Evolutionary conservation across 2,113 vertebrate genomes (phyloP), one percentile per base, ranked within the genome.

Genomic region (Lophochroa leadbeateri): DNA sequence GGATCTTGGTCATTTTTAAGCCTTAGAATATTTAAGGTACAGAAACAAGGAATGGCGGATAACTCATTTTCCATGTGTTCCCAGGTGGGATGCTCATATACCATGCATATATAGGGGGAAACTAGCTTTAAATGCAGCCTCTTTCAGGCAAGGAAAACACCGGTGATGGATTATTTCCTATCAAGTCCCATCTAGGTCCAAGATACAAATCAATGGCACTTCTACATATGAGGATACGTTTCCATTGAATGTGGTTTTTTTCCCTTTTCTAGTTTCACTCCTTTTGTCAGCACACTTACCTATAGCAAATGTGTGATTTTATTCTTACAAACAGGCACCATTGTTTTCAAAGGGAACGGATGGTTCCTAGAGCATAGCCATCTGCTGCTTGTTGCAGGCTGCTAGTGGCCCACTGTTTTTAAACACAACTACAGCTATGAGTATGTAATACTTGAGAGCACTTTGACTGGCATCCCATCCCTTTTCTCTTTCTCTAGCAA

Each of bases 131-230:
- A 91, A 55, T 37, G 69, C 39, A 89, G 77, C 68, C 60, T 64
- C 31, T 86, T 57, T 58, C 35, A 63, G 52, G 47, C 67, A 96
- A 93, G 82, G 69, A 85, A 96, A 97, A 92, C 10, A 74, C 43
- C 50, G 88, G 46, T 58, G 41, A 82, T 86, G 79, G 97, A 43
- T 77, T 53, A 85, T 65, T 94, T 96, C 94, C 91, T 81, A 33
- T 52, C 29, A 58, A 72, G 55, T 75, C 18, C 41, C 31, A 10
- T 21, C 27, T 49, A 52, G 5, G n/a, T 43, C 67, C 21, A 53
- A 29, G 33, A 39, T 75, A 95, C 65, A 95, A 97, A 95, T 64
- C 27, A 94, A 53, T 41, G 17, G 37, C 37, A 37, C 72, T 95
- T 94, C 46, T 84, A 68, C 27, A 31, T 17, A 49, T 79, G 50